Evolutionary conservation across 2,113 vertebrate species (phyloP).

Genomic region (Odontesthes bonariensis): DNA sequence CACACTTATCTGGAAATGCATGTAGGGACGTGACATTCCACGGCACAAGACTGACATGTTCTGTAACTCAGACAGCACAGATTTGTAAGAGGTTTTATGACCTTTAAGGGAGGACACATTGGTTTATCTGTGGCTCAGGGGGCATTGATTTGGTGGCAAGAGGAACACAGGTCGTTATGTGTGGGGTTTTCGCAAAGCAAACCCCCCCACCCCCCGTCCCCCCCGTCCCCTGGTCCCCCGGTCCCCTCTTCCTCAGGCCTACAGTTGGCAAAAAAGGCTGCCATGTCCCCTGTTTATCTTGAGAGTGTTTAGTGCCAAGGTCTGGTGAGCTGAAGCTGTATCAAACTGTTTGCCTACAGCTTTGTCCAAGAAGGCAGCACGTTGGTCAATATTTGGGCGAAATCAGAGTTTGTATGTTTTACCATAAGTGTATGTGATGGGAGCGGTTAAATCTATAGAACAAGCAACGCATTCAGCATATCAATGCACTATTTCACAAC

Average conservation of each 20-base stretch:
- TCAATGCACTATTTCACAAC: too few relatives aligned
- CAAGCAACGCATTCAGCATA: too few relatives aligned
- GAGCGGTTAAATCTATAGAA: too few relatives aligned
- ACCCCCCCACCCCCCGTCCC: constrained; percentile 45
- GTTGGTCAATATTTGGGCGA: constrained; percentile 41
- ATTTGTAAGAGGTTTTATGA: constrained; percentile 58
- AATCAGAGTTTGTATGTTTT: neutral
- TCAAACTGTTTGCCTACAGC: constrained; percentile 52
- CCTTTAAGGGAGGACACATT: constrained; percentile 61
- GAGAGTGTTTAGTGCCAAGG: constrained; percentile 32
- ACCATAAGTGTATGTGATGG: neutral
- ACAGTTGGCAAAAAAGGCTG: constrained; percentile 30
- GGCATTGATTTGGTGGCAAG: constrained; percentile 79
- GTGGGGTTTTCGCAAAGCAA: constrained; percentile 59
- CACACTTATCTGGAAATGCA: constrained; percentile 19
- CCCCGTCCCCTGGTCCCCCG: too few relatives aligned
- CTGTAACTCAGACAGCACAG: constrained; percentile 60
- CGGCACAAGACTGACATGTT: constrained; percentile 19
- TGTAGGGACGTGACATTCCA: constrained; percentile 10
- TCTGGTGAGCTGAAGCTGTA: constrained; percentile 56
- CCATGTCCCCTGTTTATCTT: constrained; percentile 47
- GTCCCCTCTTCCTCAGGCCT: constrained; percentile 24
- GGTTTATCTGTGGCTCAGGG: constrained; percentile 69
- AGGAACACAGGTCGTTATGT: constrained; percentile 67
- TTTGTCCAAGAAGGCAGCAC: constrained; percentile 33